Percentiles rank a stretch among this genome's conserved stretches.
phyloP scores from a whole-genome alignment of 2,888 invertebrate genomes.

The Sarcophaga rosellei region DNA sequence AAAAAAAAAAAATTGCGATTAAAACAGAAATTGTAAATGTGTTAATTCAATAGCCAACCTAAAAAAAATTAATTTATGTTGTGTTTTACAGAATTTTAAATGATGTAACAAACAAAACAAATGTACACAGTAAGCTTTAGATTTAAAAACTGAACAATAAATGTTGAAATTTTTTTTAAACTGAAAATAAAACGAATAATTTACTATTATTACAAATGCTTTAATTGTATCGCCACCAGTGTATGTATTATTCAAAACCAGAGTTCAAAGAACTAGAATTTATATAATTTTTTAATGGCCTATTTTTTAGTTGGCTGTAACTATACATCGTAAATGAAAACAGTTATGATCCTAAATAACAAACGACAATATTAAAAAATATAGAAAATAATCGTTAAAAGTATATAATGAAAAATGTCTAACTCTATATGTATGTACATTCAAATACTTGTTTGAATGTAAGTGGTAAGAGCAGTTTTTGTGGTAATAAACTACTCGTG shows the following conservation, averaged over 20 bases:
- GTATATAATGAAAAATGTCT: slow-evolving; percentile 60
- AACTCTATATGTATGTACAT: slow-evolving; percentile 28
- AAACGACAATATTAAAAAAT: slow-evolving; percentile 52
- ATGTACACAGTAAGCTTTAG: no score
- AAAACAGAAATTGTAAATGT: no score
- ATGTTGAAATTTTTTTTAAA: no score
- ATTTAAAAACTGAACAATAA: no score
- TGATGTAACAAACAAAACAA: no score
- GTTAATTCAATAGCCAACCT: no score
- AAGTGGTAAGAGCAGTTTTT: slow-evolving; percentile 34
- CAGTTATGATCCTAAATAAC: slow-evolving; percentile 29
- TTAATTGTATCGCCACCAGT: no score
- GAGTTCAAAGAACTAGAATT: slow-evolving; percentile 7
- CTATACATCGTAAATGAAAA: slow-evolving; percentile 23
- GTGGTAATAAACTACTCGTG: slow-evolving; percentile 51
- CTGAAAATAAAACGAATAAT: no score
- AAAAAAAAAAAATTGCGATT: no score
- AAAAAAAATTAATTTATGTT: no score
- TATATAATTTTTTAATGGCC: not conserved
- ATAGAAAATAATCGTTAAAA: slow-evolving; percentile 53
- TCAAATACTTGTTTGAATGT: not conserved
- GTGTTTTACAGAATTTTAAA: no score
- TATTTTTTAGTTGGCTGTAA: not conserved
- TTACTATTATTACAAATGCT: no score
- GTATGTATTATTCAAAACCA: not conserved